phyloP scores from a whole-genome alignment of 2,888 invertebrate species.

The Habroteleia sp. region DNA sequence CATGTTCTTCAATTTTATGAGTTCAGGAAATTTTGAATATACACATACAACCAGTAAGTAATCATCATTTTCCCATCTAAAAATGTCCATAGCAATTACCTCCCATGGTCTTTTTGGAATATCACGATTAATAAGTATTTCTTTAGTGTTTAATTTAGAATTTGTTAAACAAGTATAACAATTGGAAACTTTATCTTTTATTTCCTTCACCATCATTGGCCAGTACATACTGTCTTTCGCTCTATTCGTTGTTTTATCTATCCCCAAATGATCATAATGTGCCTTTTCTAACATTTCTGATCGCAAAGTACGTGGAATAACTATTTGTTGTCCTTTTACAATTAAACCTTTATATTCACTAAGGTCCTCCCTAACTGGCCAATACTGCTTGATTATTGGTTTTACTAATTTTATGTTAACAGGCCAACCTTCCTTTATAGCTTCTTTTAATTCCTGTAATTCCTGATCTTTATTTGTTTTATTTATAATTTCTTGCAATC shows the following conservation, averaged over 20 bases:
- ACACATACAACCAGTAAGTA: slow-evolving; percentile 67
- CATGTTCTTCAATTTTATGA: slow-evolving; percentile 54
- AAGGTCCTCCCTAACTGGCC: slow-evolving; percentile 12
- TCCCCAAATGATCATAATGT: slow-evolving; percentile 33
- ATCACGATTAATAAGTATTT: slow-evolving; percentile 61
- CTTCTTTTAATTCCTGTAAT: slow-evolving; percentile 56
- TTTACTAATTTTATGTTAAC: slow-evolving; percentile 16
- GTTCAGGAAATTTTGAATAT: slow-evolving; percentile 69
- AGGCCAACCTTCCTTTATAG: slow-evolving; percentile 44
- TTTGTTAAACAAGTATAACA: slow-evolving; percentile 56
- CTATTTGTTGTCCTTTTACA: slow-evolving; percentile 41
- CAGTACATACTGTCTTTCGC: slow-evolving; percentile 54
- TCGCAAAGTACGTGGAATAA: slow-evolving; percentile 45
- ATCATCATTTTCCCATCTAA: slow-evolving; percentile 55
- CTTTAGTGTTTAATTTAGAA: slow-evolving; percentile 57
- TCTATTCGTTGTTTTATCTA: slow-evolving; percentile 49
- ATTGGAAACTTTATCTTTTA: slow-evolving; percentile 60
- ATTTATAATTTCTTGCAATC: slow-evolving; percentile 13
- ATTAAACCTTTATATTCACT: slow-evolving; percentile 25
- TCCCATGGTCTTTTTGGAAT: slow-evolving; percentile 65
- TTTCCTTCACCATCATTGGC: slow-evolving; percentile 53
- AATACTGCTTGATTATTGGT: slow-evolving; percentile 16
- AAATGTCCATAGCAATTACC: slow-evolving; percentile 64
- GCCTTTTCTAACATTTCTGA: slow-evolving; percentile 42
- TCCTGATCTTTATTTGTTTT: slow-evolving; percentile 60